phyloP scores from a whole-genome alignment of 2,888 invertebrate genomes.

The Spodoptera exigua region DNA sequence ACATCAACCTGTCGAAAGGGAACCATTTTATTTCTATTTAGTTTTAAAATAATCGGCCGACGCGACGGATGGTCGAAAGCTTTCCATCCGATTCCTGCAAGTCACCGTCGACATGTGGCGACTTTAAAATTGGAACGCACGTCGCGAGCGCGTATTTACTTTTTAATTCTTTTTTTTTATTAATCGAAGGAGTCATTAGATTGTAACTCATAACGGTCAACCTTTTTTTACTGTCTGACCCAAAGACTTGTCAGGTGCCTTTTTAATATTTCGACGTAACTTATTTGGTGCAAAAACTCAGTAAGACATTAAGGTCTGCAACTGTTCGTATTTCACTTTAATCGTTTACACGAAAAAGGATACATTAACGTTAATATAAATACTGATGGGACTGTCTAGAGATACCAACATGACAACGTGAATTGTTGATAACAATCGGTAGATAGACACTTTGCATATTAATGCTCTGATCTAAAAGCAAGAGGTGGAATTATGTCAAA shows the following conservation, averaged over 20 bases:
- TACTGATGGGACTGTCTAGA: slow-evolving; percentile 61
- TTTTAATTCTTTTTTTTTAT: slow-evolving; percentile 74
- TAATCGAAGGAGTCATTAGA: slow-evolving; percentile 83
- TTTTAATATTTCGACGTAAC: slow-evolving; percentile 69
- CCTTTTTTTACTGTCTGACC: slow-evolving; percentile 72
- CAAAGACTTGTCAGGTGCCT: slow-evolving; percentile 76
- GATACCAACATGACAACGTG: slow-evolving; percentile 47
- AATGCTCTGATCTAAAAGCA: slow-evolving; percentile 31
- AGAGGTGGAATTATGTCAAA: slow-evolving; percentile 5
- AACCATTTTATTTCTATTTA: slow-evolving; percentile 60
- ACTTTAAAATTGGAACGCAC: slow-evolving; percentile 79
- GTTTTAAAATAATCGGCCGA: slow-evolving; percentile 62
- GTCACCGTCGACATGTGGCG: slow-evolving; percentile 86
- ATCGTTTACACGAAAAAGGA: slow-evolving; percentile 47
- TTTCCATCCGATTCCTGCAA: slow-evolving; percentile 69
- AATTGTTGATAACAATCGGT: slow-evolving; percentile 39
- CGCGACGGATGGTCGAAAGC: slow-evolving; percentile 54
- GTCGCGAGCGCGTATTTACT: slow-evolving; percentile 76
- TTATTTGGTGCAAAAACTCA: slow-evolving; percentile 71
- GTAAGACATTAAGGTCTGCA: slow-evolving; percentile 64
- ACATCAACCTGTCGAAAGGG: slow-evolving; percentile 58
- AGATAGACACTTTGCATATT: slow-evolving; percentile 32
- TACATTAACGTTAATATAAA: slow-evolving; percentile 52
- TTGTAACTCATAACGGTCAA: slow-evolving; percentile 84
- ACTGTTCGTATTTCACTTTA: slow-evolving; percentile 63